phyloP scores from a whole-genome alignment of 2,113 vertebrate species.

The Mus pahari region DNA sequence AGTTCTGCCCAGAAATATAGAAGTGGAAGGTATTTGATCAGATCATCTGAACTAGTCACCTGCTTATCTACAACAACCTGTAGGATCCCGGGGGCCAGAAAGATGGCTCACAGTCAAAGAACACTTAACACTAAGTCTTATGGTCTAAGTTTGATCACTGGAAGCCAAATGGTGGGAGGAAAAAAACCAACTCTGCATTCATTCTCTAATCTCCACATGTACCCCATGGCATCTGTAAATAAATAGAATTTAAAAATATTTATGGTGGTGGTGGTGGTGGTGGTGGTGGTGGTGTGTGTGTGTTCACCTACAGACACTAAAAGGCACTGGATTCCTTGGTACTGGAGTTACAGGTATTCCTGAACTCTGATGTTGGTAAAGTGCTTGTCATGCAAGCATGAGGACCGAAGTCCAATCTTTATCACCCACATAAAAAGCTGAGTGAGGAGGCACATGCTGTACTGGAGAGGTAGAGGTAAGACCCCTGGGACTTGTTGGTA shows the following conservation, averaged over 20 bases:
- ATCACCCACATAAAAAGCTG: background rate
- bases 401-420: background rate
- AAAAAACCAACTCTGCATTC: background rate
- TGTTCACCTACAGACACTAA: background rate
- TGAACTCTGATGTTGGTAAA: background rate
- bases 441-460: background rate
- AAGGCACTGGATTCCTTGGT: background rate
- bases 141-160: background rate
- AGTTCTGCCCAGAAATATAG: background rate
- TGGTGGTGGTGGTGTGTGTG: background rate
- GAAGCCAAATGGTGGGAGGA: background rate
- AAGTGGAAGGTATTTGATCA: background rate
- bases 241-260: background rate
- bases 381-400: too few species aligned
- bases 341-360: background rate
- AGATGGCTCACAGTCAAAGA: background rate
- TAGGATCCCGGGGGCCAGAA: background rate
- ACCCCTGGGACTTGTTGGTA: background rate
- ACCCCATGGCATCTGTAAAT: background rate
- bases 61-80: background rate
- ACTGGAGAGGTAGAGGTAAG: background rate
- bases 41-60: background rate
- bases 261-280: background rate
- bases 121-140: background rate
- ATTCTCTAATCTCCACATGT: background rate